phyloP scores from a whole-genome alignment of 64 coral and sea anemone species.

The Montipora cactus region DNA sequence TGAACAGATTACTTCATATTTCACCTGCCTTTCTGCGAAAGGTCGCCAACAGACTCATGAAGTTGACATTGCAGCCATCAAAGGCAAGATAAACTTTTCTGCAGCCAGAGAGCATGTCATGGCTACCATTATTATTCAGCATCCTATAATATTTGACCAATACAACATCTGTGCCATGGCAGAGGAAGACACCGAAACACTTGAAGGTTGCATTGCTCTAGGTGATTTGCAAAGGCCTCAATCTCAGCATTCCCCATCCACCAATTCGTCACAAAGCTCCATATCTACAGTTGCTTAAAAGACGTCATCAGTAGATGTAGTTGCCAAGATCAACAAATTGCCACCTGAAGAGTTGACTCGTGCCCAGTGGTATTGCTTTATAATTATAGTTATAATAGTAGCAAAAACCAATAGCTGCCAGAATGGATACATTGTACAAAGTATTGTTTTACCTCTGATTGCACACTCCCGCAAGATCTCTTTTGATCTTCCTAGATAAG shows the following conservation, averaged over 20 bases:
- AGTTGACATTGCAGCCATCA: not conserved
- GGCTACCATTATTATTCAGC: not conserved
- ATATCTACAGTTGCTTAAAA: not conserved
- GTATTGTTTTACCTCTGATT: too few relatives aligned
- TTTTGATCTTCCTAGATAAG: too few relatives aligned
- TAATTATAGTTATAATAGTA: too few relatives aligned
- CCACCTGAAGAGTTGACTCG: not conserved
- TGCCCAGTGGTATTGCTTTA: too few relatives aligned
- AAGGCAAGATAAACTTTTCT: not conserved
- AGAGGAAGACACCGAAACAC: not conserved
- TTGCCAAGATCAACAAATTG: not conserved
- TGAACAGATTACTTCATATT: not conserved
- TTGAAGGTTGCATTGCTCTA: not conserved
- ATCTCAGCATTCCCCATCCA: not conserved
- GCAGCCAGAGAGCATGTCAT: not conserved
- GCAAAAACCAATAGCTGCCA: too few relatives aligned
- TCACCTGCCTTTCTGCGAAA: not conserved
- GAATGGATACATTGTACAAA: too few relatives aligned
- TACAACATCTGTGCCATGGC: constrained; percentile 5
- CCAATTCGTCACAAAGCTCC: not conserved
- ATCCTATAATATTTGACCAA: not conserved
- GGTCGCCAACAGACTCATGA: not conserved
- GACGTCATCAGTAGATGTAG: not conserved
- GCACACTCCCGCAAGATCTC: too few relatives aligned
- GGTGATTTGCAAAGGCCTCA: constrained; percentile 4